phyloP scores from a whole-genome alignment of 2,888 invertebrate species.

The Dendrolimus houi region DNA sequence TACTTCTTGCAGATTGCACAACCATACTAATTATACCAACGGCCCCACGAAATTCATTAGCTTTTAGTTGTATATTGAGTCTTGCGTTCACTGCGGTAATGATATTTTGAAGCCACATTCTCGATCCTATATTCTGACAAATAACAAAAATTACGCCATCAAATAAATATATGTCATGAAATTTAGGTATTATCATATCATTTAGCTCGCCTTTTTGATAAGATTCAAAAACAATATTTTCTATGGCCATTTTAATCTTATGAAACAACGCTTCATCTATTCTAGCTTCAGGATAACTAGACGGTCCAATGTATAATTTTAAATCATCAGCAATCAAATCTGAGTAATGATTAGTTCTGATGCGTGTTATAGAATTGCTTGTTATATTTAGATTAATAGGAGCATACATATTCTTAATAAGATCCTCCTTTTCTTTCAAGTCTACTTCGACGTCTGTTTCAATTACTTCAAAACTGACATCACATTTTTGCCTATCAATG shows the following conservation, averaged over 20 bases:
- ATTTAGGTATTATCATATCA: constrained; percentile 35
- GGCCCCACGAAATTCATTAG: constrained; percentile 61
- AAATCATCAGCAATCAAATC: constrained; percentile 56
- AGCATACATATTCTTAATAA: constrained; percentile 42
- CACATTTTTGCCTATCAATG: constrained; percentile 57
- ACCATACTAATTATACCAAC: constrained; percentile 61
- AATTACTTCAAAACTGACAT: constrained; percentile 40
- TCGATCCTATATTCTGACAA: constrained; percentile 40
- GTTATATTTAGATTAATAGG: constrained; percentile 43
- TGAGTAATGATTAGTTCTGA: constrained; percentile 54
- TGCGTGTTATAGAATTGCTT: constrained; percentile 40
- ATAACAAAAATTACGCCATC: constrained; percentile 65
- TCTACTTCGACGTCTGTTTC: constrained; percentile 21
- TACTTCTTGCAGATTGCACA: constrained; percentile 37
- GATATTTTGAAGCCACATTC: constrained; percentile 42
- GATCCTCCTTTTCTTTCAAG: constrained; percentile 24
- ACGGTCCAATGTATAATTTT: constrained; percentile 56
- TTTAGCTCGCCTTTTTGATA: constrained; percentile 22
- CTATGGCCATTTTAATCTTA: constrained; percentile 43
- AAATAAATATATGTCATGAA: constrained; percentile 59
- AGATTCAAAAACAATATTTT: constrained; percentile 35
- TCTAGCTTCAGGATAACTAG: constrained; percentile 52
- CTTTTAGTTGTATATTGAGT: constrained; percentile 38
- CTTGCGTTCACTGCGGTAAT: constrained; percentile 30
- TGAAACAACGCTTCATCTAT: constrained; percentile 50